These are phyloP conservation scores for Coptodon bakossiorum DNA, from an alignment of 2,113 vertebrate species.

Conservation along the genomic window DNA sequence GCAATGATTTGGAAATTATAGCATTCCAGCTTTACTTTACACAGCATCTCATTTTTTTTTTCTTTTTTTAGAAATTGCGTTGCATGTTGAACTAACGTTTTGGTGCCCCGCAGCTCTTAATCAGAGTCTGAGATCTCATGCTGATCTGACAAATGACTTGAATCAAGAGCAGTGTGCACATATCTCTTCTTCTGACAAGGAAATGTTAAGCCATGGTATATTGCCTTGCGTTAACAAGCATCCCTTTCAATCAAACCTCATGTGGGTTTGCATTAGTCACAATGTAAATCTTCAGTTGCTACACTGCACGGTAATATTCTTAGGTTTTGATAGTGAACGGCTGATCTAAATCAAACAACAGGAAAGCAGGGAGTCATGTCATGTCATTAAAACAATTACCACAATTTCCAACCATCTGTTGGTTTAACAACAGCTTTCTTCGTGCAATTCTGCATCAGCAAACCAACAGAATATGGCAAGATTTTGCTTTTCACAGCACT, in stretches of 20 bases:
- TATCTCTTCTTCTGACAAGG: neutral
- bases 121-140: neutral
- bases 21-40: neutral
- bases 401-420: slow-evolving; percentile 49
- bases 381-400: slow-evolving; percentile 40
- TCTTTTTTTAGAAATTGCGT: neutral
- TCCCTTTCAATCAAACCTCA: neutral
- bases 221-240: neutral
- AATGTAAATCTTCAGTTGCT: neutral
- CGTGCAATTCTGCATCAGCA: slow-evolving; percentile 11
- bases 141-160: neutral
- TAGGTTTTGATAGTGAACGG: neutral
- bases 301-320: neutral
- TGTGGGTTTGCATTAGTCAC: neutral
- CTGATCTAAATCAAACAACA: slow-evolving; percentile 6
- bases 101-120: neutral
- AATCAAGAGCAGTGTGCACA: neutral
- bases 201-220: neutral
- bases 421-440: slow-evolving; percentile 28
- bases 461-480: neutral
- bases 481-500: neutral
- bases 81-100: neutral
- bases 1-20: neutral
- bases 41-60: neutral
- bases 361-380: neutral